Base-by-base conservation (phyloP, 2,113 vertebrate genomes). In the Sapayoa aenigma region DNA sequence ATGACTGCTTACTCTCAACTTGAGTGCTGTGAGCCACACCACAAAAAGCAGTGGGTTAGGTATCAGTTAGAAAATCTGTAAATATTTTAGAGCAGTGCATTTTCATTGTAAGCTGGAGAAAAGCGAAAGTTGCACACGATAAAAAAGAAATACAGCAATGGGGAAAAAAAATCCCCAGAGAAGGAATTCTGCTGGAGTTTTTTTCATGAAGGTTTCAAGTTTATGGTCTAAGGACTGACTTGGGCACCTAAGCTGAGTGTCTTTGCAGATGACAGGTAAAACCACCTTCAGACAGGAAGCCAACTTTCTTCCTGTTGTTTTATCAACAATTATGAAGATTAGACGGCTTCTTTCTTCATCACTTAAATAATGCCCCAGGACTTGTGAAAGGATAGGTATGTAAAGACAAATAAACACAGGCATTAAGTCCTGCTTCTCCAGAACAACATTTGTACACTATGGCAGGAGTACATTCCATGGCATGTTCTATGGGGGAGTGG, bases 301-400 rank as follows among this genome's bases (percentile, higher is more conserved):
- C 96, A 97, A 85, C 84, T 97, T 96, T 97, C 97, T 98, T 98
- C 98, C 98, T 98, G 98, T 97, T 96, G 85, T 98, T 96, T 96
- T 96, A 97, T 96, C 97, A 97, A 97, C 97, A 97, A 96, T 94
- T 97, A 92, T 94, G 93, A 90, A 97, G 93, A 90, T 44, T 35
- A 92, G 73, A 93, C 67, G 47, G 69, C 72, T 90, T 91, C 87
- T 75, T 84, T 65, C 65, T 96, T 94, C 90, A 88, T 94, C 89
- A 91, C 59, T 91, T 35, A 87, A 91, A 28, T 23, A 59, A 87
- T 35, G 50, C 28, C 44, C 82, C 53, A 49, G 68, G 68, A 84
- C 73, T 84, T 89, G 37, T 47, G 31, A 72, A 79, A 89, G 59
- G 53, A 49, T 33, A 74, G 55, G 35, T 7, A 16, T 1, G 52